Evolutionary conservation across 2,888 invertebrate species (phyloP), one percentile per base, ranked within the genome.

Genomic region (Frankliniella fusca): DNA sequence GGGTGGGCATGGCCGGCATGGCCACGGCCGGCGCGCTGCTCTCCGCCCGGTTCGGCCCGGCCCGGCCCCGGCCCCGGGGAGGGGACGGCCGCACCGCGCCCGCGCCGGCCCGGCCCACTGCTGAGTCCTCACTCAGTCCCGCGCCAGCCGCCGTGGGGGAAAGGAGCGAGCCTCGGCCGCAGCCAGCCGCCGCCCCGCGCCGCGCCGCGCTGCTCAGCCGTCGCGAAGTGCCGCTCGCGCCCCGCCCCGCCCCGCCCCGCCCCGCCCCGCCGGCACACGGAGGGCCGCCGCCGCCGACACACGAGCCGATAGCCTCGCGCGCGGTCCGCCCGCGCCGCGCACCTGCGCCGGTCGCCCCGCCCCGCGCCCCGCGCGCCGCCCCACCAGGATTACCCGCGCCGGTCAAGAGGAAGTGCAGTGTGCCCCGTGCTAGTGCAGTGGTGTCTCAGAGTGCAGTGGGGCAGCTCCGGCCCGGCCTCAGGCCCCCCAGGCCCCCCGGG

Each of bases 11-110:
- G 80, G 76, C 70, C 23, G 54, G 28, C 12, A 18, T 18, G 80
- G 76, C 70, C 23, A 80, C 80, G 76, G 9, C 80, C 48, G 28
- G 79, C 81, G 70, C 54, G 79, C 15, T 54, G 81, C 80, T 54
- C 23, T 23, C 81, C 82, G 80, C 54, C 54, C 5, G 38, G 54
- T 18, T 18, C 54, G 54, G 54, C 38, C 28, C 81, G 50, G 48
- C 27, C 76, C 23, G 80, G n/a, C 49, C 18, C 54, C 50, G 50
- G 10, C 50, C 18, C 15, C 15, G 15, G 50, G 10, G 54, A 18
- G 15, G 54, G 54, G 7, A 11, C 54, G 54, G 54, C 54, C 54
- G 54, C 15, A 18, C 54, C 54, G 81, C 38, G 48, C 80, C 10
- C 20, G 80, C 76, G 50, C 28, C 81, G 50, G 48, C 27, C 76